Evolutionary conservation across 1,140 invertebrate genomes (phyloP).

Genomic region (Bombus vancouverensis): DNA sequence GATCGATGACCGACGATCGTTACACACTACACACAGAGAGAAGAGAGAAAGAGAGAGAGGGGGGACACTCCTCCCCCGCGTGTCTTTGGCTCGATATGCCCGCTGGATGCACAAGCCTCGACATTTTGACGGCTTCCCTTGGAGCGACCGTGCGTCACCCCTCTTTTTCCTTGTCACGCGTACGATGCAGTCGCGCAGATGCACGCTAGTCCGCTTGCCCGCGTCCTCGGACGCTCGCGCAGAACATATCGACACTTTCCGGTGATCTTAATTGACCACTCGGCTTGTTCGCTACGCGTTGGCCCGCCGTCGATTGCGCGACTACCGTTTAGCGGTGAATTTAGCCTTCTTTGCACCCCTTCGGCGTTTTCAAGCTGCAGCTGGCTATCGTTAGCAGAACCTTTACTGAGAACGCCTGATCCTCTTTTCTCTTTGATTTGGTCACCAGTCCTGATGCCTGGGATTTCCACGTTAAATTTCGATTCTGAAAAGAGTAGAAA

Average conservation of each 20-base stretch:
- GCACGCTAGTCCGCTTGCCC: constrained; percentile 61
- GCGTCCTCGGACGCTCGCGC: constrained; percentile 59
- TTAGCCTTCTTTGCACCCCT: constrained; percentile 40
- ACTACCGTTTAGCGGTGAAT: constrained; percentile 54
- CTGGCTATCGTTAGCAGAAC: constrained; percentile 10
- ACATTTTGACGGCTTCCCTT: constrained; percentile 71
- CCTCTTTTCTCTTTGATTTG: background rate
- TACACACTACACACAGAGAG: constrained; percentile 34
- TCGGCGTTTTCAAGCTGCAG: background rate
- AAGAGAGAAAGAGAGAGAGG: background rate
- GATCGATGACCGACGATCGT: constrained; percentile 67
- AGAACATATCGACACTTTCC: constrained; percentile 63
- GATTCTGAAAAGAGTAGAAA: background rate
- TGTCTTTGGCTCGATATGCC: constrained; percentile 64
- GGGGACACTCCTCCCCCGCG: constrained; percentile 45
- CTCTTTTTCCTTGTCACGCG: constrained; percentile 25
- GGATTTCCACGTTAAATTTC: background rate
- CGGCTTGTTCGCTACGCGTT: constrained; percentile 46
- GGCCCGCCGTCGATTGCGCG: constrained; percentile 58
- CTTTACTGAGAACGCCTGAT: background rate
- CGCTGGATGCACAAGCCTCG: constrained; percentile 62
- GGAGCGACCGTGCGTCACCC: constrained; percentile 56
- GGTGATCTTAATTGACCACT: constrained; percentile 68
- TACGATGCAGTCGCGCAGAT: constrained; percentile 66
- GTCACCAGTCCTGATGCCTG: no score